Conservation (phyloP, 2,888 invertebrate species). For the Laspeyria flexula region DNA sequence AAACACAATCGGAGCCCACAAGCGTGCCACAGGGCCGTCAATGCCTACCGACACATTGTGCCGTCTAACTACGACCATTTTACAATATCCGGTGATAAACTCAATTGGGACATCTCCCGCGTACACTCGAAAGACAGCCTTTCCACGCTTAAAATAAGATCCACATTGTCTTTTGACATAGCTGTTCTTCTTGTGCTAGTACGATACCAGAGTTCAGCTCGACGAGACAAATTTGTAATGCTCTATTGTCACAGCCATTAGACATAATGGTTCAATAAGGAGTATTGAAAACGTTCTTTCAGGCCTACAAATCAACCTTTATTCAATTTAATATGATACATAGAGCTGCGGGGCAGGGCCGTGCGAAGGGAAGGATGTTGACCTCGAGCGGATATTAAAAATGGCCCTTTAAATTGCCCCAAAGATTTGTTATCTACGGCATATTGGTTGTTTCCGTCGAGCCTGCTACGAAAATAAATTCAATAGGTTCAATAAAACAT, state of each 20-base stretch:
- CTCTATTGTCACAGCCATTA: slow-evolving; percentile 82
- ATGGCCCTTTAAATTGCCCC: slow-evolving; percentile 75
- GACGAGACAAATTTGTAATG: slow-evolving; percentile 81
- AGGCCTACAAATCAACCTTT: slow-evolving; percentile 76
- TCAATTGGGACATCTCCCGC: slow-evolving; percentile 69
- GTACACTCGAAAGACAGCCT: slow-evolving; percentile 57
- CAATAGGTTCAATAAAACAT: slow-evolving; percentile 50
- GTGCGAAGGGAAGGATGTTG: slow-evolving; percentile 75
- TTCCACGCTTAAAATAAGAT: slow-evolving; percentile 57
- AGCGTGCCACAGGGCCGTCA: slow-evolving; percentile 59
- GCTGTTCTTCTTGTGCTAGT: slow-evolving; percentile 44
- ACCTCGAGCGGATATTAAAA: slow-evolving; percentile 80
- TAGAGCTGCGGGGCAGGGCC: slow-evolving; percentile 54
- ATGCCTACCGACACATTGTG: slow-evolving; percentile 72
- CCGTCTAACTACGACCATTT: slow-evolving; percentile 76
- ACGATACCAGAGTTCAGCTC: slow-evolving; percentile 33
- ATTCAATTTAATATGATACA: slow-evolving; percentile 68
- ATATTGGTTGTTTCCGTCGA: slow-evolving; percentile 70
- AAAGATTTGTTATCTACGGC: slow-evolving; percentile 71
- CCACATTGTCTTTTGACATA: slow-evolving; percentile 52
- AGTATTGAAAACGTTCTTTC: slow-evolving; percentile 81
- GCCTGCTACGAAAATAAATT: slow-evolving; percentile 53
- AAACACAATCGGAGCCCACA: slow-evolving; percentile 55
- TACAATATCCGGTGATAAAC: slow-evolving; percentile 83
- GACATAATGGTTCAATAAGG: slow-evolving; percentile 79